Evolutionary conservation across 2,888 invertebrate species (phyloP).

Genomic region (Chalcis sispes): DNA sequence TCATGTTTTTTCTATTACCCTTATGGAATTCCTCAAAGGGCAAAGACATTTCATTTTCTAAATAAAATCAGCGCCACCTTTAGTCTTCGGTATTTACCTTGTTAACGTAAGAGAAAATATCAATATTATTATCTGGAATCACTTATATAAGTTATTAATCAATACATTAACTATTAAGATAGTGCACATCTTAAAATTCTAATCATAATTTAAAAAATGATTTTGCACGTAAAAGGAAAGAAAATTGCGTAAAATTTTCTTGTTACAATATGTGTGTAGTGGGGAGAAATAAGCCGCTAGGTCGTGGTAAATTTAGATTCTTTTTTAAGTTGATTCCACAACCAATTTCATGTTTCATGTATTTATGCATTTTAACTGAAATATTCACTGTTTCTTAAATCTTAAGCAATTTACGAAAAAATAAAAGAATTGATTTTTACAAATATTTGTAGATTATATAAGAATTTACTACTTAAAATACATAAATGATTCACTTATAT

Average conservation of each 20-base stretch:
- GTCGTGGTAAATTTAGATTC: slow-evolving; percentile 22
- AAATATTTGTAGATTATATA: no score
- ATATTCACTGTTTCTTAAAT: background rate
- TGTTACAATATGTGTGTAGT: background rate
- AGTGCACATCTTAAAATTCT: background rate
- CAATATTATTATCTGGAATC: slow-evolving; percentile 8
- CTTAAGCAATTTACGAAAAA: background rate
- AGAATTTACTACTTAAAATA: no score
- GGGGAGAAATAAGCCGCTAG: slow-evolving; percentile 18
- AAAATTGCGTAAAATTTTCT: background rate
- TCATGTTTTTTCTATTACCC: no score
- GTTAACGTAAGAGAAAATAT: no score
- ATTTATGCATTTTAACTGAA: background rate
- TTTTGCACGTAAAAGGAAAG: background rate
- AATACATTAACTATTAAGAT: background rate
- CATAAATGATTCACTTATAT: no score
- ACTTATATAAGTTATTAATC: background rate
- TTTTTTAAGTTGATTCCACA: slow-evolving; percentile 29
- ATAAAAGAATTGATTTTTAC: no score
- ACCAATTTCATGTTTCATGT: background rate
- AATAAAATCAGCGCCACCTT: slow-evolving; percentile 33
- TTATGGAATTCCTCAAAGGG: background rate
- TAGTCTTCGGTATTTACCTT: background rate
- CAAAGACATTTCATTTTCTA: slow-evolving; percentile 31
- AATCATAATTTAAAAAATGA: background rate